phyloP scores from a whole-genome alignment of 2,888 invertebrate genomes.

The Teinopalpus imperialis region DNA sequence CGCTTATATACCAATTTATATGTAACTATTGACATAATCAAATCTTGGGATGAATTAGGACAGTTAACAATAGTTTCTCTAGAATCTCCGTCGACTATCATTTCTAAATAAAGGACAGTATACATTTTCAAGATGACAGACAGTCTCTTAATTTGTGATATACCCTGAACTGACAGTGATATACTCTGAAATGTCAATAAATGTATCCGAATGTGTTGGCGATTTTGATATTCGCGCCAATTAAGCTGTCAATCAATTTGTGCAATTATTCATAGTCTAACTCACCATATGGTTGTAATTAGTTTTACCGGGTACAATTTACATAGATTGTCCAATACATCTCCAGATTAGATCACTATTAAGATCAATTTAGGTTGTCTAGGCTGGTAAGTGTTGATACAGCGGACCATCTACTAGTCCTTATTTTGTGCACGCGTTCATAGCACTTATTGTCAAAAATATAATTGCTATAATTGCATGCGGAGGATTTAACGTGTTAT shows the following conservation, averaged over 20 bases:
- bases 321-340: constrained; percentile 18
- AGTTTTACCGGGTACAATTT: too few species aligned
- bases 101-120: too few species aligned
- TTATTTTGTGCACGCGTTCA: constrained; percentile 3
- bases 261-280: too few species aligned
- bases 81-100: too few species aligned
- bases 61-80: constrained; percentile 1
- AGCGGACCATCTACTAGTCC: constrained; percentile 19
- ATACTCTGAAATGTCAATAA: too few species aligned
- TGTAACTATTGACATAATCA: constrained; percentile 4
- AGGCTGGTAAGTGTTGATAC: constrained; percentile 19
- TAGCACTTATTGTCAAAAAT: constrained; percentile 2
- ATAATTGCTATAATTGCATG: constrained; percentile 15
- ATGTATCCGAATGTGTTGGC: too few species aligned
- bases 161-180: too few species aligned
- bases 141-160: too few species aligned
- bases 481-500: constrained; percentile 3
- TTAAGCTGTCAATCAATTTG: too few species aligned
- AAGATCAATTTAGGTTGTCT: constrained; percentile 11
- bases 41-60: constrained; percentile 13
- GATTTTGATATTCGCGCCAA: too few species aligned
- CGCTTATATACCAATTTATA: constrained; percentile 17
- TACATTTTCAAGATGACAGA: too few species aligned
- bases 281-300: too few species aligned
- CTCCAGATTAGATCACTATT: constrained; percentile 13